Conservation (phyloP, 2,797 vertebrate species). For the Astyanax mexicanus region DNA sequence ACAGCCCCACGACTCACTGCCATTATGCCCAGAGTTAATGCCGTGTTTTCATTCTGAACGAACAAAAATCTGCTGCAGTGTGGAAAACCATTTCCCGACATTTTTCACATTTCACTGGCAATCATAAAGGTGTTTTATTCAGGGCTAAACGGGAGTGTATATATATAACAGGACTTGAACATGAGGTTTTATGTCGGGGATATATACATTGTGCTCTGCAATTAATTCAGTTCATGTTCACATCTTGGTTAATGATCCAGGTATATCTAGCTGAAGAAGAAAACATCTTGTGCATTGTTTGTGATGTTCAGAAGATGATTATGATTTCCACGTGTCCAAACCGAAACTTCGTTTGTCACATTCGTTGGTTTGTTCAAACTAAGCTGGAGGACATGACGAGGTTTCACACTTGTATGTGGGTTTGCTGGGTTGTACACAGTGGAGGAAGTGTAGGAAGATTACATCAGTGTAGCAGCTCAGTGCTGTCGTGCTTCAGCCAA, state of each 20-base stretch:
- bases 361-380: neutral
- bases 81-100: neutral
- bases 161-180: neutral
- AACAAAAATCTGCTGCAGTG: conserved; percentile 17
- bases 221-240: neutral
- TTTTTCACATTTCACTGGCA: conserved; percentile 13
- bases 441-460: conserved; percentile 17
- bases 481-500: neutral
- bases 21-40: conserved; percentile 50
- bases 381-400: conserved; percentile 4
- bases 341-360: neutral
- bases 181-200: neutral
- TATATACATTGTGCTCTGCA: neutral
- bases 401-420: conserved; percentile 30
- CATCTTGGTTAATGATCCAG: neutral
- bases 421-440: neutral
- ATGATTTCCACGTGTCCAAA: neutral
- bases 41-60: conserved; percentile 31
- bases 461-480: conserved; percentile 2
- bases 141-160: conserved; percentile 4
- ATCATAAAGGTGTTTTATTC: neutral
- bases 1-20: conserved; percentile 30
- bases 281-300: neutral
- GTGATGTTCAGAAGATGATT: neutral
- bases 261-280: neutral